phyloP scores from a whole-genome alignment of 2,797 vertebrate species.

The Tokudaia tokunoshimensis region DNA sequence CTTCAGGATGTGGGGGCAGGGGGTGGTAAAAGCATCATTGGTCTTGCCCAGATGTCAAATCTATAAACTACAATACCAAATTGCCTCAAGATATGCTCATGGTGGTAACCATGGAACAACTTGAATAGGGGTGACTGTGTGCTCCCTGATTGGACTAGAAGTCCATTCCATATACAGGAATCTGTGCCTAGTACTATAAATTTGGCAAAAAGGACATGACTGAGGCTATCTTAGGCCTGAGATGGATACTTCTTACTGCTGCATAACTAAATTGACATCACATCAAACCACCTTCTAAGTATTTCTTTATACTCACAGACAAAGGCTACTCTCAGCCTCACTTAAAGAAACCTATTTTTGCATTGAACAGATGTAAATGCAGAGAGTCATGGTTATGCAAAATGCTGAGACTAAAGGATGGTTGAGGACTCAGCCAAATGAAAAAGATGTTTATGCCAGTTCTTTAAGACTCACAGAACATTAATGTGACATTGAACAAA shows the following conservation, averaged over 20 bases:
- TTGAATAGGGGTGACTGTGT: accelerated
- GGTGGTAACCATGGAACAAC: not conserved
- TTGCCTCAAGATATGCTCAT: not conserved
- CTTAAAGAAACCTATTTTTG: not conserved
- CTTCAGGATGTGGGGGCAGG: not conserved
- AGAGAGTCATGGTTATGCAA: not conserved
- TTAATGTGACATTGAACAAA: not conserved
- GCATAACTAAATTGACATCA: not conserved
- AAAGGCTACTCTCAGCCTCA: not conserved
- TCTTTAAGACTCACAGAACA: not conserved
- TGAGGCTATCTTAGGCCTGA: not conserved
- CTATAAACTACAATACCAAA: not conserved
- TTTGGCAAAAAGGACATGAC: not conserved
- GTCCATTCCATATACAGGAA: not conserved
- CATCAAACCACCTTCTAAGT: not conserved
- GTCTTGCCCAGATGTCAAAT: not conserved
- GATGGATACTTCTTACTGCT: not conserved
- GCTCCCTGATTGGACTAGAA: not conserved
- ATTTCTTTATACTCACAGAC: not conserved
- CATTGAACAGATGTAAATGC: not conserved
- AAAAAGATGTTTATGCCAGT: not conserved
- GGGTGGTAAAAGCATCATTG: not conserved
- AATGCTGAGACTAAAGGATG: not conserved
- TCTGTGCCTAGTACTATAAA: not conserved
- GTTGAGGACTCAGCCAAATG: not conserved